These are phyloP conservation scores for Merops nubicus DNA, from an alignment of 2,113 vertebrate genomes.

Conservation along the genomic window DNA sequence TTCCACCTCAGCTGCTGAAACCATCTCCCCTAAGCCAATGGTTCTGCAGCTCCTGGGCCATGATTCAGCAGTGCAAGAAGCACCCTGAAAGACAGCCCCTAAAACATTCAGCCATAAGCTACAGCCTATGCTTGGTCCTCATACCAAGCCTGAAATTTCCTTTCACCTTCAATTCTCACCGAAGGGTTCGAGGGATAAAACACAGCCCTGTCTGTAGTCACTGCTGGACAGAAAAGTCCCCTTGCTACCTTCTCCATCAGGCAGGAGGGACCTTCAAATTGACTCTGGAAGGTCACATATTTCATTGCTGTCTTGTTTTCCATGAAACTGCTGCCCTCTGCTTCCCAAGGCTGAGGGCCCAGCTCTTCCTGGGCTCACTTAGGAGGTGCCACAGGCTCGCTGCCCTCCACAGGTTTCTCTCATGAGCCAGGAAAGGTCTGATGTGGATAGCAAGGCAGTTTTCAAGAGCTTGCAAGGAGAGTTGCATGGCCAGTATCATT, in stretches of 20 bases:
- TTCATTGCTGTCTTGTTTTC: not conserved
- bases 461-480: not conserved
- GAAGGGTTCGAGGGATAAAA: not conserved
- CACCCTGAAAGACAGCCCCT: not conserved
- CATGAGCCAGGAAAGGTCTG: not conserved
- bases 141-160: not conserved
- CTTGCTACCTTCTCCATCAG: not conserved
- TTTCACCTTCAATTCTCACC: not conserved
- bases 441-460: not conserved
- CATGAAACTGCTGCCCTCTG: not conserved
- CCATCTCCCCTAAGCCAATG: not conserved
- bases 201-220: not conserved
- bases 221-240: not conserved
- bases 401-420: not conserved
- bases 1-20: not conserved
- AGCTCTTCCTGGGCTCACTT: not conserved
- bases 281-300: not conserved
- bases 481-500: not conserved
- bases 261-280: not conserved
- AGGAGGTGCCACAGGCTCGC: not conserved
- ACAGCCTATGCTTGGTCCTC: not conserved
- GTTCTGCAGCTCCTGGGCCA: not conserved
- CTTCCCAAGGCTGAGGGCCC: not conserved
- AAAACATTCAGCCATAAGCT: not conserved
- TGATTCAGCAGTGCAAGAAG: not conserved